A percentile compares a stretch with the other conserved stretches of the same genome.
phyloP scores from a whole-genome alignment of 2,888 invertebrate species.

The Linhomoeus sp. region DNA sequence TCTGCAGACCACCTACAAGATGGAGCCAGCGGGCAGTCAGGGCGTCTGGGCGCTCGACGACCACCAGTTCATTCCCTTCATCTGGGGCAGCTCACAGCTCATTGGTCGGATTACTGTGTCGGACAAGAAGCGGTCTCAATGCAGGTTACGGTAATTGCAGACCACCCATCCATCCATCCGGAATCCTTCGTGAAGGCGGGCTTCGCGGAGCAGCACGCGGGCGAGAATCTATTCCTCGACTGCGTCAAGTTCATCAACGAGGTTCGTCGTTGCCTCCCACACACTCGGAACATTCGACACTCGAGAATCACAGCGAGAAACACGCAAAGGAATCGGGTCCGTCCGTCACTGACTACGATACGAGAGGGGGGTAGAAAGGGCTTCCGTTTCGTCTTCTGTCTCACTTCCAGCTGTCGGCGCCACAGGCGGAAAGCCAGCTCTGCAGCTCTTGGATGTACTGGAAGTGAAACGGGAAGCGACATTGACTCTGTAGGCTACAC shows the following conservation, averaged over 20 bases:
- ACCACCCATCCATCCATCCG: constrained; percentile 62
- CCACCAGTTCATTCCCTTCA: constrained; percentile 91
- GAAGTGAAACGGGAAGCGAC: no score
- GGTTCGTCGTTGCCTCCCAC: constrained; percentile 35
- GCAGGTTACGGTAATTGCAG: constrained; percentile 30
- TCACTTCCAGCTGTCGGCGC: no score
- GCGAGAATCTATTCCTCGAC: constrained; percentile 73
- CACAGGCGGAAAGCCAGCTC: no score
- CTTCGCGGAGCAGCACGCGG: constrained; percentile 41
- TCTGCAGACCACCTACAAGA: constrained; percentile 69
- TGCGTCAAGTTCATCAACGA: constrained; percentile 79
- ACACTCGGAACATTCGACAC: no score
- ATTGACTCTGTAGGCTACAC: no score
- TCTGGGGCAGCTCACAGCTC: constrained; percentile 96
- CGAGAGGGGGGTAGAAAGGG: no score
- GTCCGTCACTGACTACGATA: no score
- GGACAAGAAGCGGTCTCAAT: background rate
- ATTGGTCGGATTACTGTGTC: constrained; percentile 38
- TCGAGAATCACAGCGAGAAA: no score
- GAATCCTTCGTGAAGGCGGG: constrained; percentile 60
- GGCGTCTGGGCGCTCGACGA: constrained; percentile 99
- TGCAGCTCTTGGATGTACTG: no score
- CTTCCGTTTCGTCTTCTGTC: no score
- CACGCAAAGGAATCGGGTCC: no score
- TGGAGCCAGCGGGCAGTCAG: constrained; percentile 98